Conservation (phyloP, 2,113 vertebrate species). For the Thunnus maccoyii region DNA sequence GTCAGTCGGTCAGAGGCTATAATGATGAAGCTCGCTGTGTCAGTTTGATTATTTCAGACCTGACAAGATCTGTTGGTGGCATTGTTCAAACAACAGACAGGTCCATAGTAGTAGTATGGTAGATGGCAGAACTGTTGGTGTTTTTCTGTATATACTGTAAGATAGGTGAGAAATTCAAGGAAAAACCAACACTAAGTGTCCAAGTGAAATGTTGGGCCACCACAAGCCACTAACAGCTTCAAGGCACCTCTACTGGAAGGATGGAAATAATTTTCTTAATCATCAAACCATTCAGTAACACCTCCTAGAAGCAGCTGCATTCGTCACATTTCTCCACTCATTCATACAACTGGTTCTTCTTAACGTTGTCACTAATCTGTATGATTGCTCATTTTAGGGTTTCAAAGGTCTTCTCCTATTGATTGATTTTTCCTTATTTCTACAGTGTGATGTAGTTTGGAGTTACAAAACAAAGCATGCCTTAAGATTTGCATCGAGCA, state of each 20-base stretch:
- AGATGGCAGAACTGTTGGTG: neutral
- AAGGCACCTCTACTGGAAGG: neutral
- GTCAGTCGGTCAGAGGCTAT: slow-evolving; percentile 47
- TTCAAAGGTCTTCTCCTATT: no score
- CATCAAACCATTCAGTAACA: neutral
- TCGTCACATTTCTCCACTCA: neutral
- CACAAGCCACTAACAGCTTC: neutral
- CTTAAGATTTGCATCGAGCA: neutral
- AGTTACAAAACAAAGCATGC: neutral
- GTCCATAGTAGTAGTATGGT: neutral
- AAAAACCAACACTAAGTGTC: neutral
- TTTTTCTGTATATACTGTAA: neutral
- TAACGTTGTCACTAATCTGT: neutral
- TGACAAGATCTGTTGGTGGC: slow-evolving; percentile 33
- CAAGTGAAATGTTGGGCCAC: neutral
- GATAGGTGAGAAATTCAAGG: neutral
- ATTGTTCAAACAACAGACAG: slow-evolving; percentile 26
- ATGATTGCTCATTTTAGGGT: no score
- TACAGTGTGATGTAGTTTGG: no score
- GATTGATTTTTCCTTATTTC: no score
- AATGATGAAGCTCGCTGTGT: slow-evolving; percentile 55
- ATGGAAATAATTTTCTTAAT: no score
- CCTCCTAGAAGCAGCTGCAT: neutral
- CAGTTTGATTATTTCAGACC: slow-evolving; percentile 55
- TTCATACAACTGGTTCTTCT: neutral